These are phyloP conservation scores for Tribolium castaneum DNA, from an alignment of 1,140 invertebrate species.

Conservation along the genomic window DNA sequence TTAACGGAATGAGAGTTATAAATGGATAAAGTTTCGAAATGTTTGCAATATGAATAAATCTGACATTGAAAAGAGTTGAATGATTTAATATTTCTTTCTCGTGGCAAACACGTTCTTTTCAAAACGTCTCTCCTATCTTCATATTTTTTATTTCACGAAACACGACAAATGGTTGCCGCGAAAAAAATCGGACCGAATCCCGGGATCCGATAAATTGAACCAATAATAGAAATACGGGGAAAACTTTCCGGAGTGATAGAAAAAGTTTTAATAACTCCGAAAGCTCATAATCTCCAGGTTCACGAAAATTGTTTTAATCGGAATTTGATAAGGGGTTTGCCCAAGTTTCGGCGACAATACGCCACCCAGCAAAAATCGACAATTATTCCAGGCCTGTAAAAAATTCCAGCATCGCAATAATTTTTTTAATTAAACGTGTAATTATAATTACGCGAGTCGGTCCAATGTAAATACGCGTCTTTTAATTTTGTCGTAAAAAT, in stretches of 20 bases:
- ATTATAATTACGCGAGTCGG: neutral
- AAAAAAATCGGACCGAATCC: neutral
- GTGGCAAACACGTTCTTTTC: neutral
- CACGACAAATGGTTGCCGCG: conserved; percentile 6
- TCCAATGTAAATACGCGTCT: neutral
- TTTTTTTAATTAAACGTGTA: conserved; percentile 7
- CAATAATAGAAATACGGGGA: conserved; percentile 24
- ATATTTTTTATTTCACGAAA: neutral
- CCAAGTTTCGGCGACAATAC: neutral
- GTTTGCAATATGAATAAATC: conserved; percentile 15
- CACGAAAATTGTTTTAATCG: conserved; percentile 19
- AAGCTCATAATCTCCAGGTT: neutral
- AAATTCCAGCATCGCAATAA: neutral
- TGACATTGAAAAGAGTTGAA: conserved; percentile 25
- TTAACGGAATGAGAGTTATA: conserved; percentile 5
- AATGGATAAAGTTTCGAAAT: conserved; percentile 6
- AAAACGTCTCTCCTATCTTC: neutral
- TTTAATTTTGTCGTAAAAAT: neutral
- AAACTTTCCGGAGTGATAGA: conserved; percentile 35
- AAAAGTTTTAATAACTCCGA: conserved; percentile 40
- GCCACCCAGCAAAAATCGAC: too few species aligned
- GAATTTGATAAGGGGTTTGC: neutral
- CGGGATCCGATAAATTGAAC: conserved; percentile 21
- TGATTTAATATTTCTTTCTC: conserved; percentile 2
- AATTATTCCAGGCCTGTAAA: neutral